Evolutionary conservation across 2,888 invertebrate genomes (phyloP), one percentile per base, ranked within the genome.

Genomic region (Clanis bilineata): DNA sequence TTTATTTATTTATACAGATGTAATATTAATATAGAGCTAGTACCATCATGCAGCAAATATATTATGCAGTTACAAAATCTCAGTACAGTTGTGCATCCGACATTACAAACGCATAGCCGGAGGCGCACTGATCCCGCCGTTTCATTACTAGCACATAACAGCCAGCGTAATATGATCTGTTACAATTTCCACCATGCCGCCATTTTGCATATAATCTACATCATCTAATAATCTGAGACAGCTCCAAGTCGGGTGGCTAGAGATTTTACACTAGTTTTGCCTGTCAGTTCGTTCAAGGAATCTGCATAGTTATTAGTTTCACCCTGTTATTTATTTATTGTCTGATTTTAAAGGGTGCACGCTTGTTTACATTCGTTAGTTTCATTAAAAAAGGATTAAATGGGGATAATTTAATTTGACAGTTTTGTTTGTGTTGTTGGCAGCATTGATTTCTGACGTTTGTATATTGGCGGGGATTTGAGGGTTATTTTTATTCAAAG

Each of bases 271-370:
- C 73, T 76, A 73, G 73, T 77, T 79, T 76, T 70, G 73, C 70
- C 66, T 73, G 79, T 75, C 78, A 73, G 78, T 76, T 73, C 78
- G 82, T 84, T 84, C 77, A 69, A 66, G 65, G 73, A 80, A 88
- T 90, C 88, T 85, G 83, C 86, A 88, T 88, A 81, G 80, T 85
- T 85, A 84, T 83, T 82, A 78, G 76, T 68, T 66, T 59, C 65
- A 68, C 70, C 68, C 68, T 82, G 77, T 82, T 80, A 82, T 76
- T 72, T 77, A 77, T 79, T 79, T 76, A 72, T 69, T 70, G 71
- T 64, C 61, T 68, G 72, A 67, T 71, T 71, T 57, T 25, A 60
- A 60, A 58, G 57, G 59, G 59, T 41, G 61, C 57, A 44, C 61
- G 61, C 58, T 23, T 23, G 54, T 55, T 32, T 23, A 18, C n/a